phyloP scores from a whole-genome alignment of 2,797 vertebrate species.

The Aselliscus stoliczkanus region DNA sequence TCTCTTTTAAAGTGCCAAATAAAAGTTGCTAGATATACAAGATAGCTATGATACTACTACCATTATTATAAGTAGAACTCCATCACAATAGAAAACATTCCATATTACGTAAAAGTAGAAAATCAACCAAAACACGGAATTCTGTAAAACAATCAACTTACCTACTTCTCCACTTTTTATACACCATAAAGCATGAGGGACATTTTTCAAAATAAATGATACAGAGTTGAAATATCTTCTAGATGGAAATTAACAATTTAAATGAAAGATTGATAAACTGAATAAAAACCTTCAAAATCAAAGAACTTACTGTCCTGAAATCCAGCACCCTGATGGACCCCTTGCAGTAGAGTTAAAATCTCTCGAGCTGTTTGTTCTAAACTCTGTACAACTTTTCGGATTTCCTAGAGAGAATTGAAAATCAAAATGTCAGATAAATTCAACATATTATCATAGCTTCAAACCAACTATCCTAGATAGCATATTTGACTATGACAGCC shows the following conservation, averaged over 20 bases:
- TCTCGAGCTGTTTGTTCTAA: slow-evolving; percentile 96
- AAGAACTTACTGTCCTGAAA: slow-evolving; percentile 94
- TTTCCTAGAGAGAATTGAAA: slow-evolving; percentile 85
- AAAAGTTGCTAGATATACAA: not conserved
- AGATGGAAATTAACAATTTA: not conserved
- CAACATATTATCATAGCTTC: not conserved
- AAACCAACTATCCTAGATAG: not conserved
- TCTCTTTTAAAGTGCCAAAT: not conserved
- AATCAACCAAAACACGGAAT: not conserved
- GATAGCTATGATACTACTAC: not conserved
- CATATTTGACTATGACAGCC: not conserved
- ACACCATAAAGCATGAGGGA: not conserved
- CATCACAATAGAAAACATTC: not conserved
- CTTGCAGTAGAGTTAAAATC: slow-evolving; percentile 94
- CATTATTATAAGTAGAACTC: not conserved
- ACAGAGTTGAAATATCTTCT: not conserved
- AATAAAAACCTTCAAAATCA: not conserved
- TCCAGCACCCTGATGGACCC: slow-evolving; percentile 94
- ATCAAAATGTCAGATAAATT: slow-evolving; percentile 19
- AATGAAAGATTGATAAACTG: not conserved
- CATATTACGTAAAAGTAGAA: not conserved
- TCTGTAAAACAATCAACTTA: not conserved
- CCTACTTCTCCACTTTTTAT: slow-evolving; percentile 14
- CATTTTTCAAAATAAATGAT: not conserved
- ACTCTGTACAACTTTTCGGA: slow-evolving; percentile 93